Evolutionary conservation across 2,797 vertebrate species (phyloP), one percentile per base, ranked within the genome.

Genomic region (Hemibagrus guttatus): DNA sequence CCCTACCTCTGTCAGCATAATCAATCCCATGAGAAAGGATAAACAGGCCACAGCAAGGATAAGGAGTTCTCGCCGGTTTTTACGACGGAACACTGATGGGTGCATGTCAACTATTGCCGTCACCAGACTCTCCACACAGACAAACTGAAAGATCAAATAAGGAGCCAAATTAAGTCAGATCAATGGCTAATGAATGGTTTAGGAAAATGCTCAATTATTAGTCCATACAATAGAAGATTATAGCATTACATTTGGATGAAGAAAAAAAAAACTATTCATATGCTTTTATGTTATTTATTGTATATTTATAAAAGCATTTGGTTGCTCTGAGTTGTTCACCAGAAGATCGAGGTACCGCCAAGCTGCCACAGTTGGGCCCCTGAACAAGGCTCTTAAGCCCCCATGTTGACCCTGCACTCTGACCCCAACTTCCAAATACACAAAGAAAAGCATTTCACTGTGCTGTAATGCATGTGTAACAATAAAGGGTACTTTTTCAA

Each of bases 91-190:
- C 75, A 95, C 93, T 4, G 90, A 91, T 6, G 98, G 98, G 85
- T 98, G 97, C 97, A 99, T 97, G 94, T 99, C 98, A 89, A 99
- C 96, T 89, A 98, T 90, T 14, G 98, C 97, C 0, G 98, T 99
- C 87, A 98, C 98, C 75, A 99, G 95, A 91, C 98, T 98, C 90
- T 99, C 98, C 91, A 99, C 96, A 0, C 97, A 98, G 89, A 99
- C 97, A 91, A 99, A 99, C 98, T 99, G 90, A 69, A 2, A 19
- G 6, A 81, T 19, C 17, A 78, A 31, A 74, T 49, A 13, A 74
- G 42, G 23, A 31, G 52, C 4, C 8, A 78, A 79, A 35, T 58
- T 21, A 56, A 78, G 4, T 23, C 75, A 79, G n/a, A 52, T 14
- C 46, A 54, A n/a, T 74, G 42, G 23, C 21, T 72, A 46, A 72